Base-by-base conservation (phyloP, 64 coral and sea anemone species). In the Dendrophyllia cribrosa region DNA sequence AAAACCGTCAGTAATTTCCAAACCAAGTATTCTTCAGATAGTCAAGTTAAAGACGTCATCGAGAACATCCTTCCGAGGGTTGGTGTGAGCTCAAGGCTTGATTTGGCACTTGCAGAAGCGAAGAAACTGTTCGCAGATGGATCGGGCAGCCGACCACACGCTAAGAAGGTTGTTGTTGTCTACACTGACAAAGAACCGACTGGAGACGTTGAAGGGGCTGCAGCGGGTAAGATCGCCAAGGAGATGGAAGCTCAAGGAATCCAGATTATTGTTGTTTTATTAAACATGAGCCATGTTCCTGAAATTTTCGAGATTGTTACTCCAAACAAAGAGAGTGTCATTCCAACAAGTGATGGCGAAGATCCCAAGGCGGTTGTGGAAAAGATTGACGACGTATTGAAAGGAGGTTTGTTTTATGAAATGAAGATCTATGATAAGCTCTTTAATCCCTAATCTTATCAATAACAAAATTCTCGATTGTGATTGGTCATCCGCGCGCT, bases 101-200 rank as follows among this genome's bases (percentile, higher is more conserved):
- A 86, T 44, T n/a, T 93, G 44, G 95, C 95, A 0, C 85, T 97
- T 4, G 51, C 25, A 6, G 77, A 91, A 80, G 95, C 88, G 2
- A 88, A 77, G 59, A 79, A 89, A 69, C 69, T 97, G 76, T 91
- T 97, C 34, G 70, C 75, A 25, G 56, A 58, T 16, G 78, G 25
- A 63, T 82, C 88, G 9, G 91, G 89, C 5, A 51, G 80, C 51
- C 82, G 88, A 55, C 55, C 75, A 9, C 17, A 77, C 51, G 92
- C 89, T 2, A 94, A 88, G 51, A 97, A 78, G 64, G 91, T 87
- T 62, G 71, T 93, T 59, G 63, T 93, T 24, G 25, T 93, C 19
- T 93, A 86, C 83, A 93, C 83, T 12, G 91, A 93, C 70, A 25
- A 56, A 47, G 83, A 78, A 46, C 82, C 82, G 8, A 89, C 74